These are phyloP conservation scores for Lysiphlebus fabarum DNA, from an alignment of 1,140 invertebrate genomes.

Conservation along the genomic window DNA sequence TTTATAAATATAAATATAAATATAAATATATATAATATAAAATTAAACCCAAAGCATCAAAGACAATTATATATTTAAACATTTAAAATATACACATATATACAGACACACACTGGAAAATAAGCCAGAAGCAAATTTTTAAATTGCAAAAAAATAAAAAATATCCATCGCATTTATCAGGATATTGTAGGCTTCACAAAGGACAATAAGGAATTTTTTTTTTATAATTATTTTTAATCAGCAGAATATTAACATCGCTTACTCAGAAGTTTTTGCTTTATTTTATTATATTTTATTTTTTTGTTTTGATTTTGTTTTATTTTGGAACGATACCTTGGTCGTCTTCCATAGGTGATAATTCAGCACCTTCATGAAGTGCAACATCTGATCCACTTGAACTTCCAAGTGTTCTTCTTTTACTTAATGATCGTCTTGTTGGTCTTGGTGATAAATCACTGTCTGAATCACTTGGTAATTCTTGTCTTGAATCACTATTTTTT, in stretches of 20 bases:
- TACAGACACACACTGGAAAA: not conserved
- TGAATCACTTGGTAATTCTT: conserved; percentile 47
- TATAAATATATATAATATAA: no score
- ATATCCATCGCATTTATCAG: conserved; percentile 1
- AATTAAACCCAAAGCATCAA: no score
- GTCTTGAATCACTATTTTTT: conserved; percentile 40
- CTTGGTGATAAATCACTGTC: conserved; percentile 47
- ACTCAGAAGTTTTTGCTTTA: conserved; percentile 55
- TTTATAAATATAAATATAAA: no score
- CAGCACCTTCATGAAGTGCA: conserved; percentile 61
- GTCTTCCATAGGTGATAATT: conserved; percentile 55
- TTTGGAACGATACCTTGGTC: conserved; percentile 56
- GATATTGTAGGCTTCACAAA: conserved; percentile 2
- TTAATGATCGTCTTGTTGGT: conserved; percentile 44
- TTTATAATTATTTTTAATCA: conserved; percentile 28
- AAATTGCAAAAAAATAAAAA: not conserved
- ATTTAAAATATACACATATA: conserved; percentile 16
- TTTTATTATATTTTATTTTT: no score
- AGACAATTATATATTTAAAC: not conserved
- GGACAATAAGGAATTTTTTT: conserved; percentile 10
- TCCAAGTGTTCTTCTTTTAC: conserved; percentile 55
- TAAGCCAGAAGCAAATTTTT: not conserved
- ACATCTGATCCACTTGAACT: conserved; percentile 65
- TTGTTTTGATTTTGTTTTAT: conserved; percentile 30
- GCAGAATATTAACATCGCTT: conserved; percentile 55